Conservation (phyloP, 2,888 invertebrate genomes). For the Epicampocera succincta region DNA sequence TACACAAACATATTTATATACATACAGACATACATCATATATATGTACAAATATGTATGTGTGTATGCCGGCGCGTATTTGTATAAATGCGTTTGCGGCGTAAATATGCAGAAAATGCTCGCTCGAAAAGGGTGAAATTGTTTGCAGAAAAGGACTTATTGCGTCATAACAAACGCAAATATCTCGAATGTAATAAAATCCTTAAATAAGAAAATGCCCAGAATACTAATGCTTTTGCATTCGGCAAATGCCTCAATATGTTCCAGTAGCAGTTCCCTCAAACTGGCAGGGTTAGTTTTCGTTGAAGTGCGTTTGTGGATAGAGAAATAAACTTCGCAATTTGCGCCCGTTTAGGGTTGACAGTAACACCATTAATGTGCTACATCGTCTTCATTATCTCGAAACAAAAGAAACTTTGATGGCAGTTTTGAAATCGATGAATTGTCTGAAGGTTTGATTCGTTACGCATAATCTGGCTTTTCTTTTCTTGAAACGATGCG, state of each 20-base stretch:
- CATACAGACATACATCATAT: too few relatives aligned
- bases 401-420: conserved; percentile 10
- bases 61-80: neutral
- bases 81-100: conserved; percentile 6
- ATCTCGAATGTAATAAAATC: conserved; percentile 20
- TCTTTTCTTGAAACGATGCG: too few relatives aligned
- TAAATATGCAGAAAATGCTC: conserved; percentile 48
- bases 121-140: neutral
- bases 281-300: conserved; percentile 48
- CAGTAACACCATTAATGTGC: neutral
- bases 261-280: neutral
- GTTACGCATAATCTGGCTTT: too few relatives aligned
- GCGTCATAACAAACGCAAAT: conserved; percentile 55
- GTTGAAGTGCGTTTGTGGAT: conserved; percentile 20
- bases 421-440: conserved; percentile 18
- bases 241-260: conserved; percentile 35
- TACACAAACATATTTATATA: too few relatives aligned
- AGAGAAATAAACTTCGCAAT: conserved; percentile 27
- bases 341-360: conserved; percentile 57
- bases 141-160: conserved; percentile 24
- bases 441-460: too few relatives aligned
- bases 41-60: neutral
- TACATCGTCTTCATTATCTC: conserved; percentile 36
- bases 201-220: conserved; percentile 42
- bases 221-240: conserved; percentile 55